These are phyloP conservation scores for Acanthis flammea DNA, from an alignment of 2,797 vertebrate genomes.

Conservation along the genomic window DNA sequence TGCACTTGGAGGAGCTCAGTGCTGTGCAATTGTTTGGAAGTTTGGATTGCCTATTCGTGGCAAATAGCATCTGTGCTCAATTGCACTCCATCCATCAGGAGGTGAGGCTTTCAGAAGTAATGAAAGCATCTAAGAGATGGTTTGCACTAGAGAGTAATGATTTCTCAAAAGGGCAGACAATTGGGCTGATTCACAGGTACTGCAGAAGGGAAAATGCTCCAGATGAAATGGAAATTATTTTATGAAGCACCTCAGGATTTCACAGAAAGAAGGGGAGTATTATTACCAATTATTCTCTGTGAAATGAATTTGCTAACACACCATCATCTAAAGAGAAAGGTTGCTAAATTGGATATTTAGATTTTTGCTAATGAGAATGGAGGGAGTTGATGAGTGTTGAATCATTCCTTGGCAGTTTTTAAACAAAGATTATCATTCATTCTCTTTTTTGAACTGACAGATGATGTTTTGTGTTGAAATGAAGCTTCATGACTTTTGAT, in stretches of 20 bases:
- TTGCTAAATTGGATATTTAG: slow-evolving; percentile 47
- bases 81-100: not conserved
- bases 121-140: not conserved
- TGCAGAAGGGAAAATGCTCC: not conserved
- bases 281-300: slow-evolving; percentile 44
- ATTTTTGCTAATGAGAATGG: slow-evolving; percentile 47
- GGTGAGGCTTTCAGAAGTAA: not conserved
- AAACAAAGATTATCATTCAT: slow-evolving; percentile 46
- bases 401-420: slow-evolving; percentile 23
- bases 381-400: slow-evolving; percentile 24
- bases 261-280: not conserved
- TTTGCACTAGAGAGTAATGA: not conserved
- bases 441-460: slow-evolving; percentile 16
- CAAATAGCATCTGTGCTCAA: not conserved
- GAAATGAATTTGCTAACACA: slow-evolving; percentile 46
- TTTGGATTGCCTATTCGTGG: not conserved
- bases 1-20: not conserved
- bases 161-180: slow-evolving; percentile 18
- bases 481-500: slow-evolving; percentile 1
- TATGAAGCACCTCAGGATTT: slow-evolving; percentile 17
- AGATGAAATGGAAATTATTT: slow-evolving; percentile 26
- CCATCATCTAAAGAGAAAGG: slow-evolving; percentile 30
- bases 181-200: slow-evolving; percentile 31
- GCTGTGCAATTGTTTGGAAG: not conserved
- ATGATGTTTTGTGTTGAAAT: slow-evolving; percentile 4